Evolutionary conservation across 53 echinoderm and acorn worm species (phyloP).

Genomic region (Stichopus horrens): DNA sequence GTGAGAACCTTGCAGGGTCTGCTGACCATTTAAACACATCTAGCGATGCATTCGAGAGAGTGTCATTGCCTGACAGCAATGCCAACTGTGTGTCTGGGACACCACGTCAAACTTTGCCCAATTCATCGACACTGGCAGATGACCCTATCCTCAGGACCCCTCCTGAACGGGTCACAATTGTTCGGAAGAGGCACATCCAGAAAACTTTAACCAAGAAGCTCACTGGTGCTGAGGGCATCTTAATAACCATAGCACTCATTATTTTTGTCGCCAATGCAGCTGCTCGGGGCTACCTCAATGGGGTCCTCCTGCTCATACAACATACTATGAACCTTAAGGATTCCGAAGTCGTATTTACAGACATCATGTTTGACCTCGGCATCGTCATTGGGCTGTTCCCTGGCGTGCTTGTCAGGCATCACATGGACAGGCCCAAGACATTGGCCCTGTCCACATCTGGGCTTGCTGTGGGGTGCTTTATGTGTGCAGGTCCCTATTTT

Average conservation of each 20-base stretch:
- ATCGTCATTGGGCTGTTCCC: conserved; percentile 54
- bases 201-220: conserved; percentile 25
- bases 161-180: conserved; percentile 13
- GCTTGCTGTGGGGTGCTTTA: conserved; percentile 68
- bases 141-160: conserved; percentile 41
- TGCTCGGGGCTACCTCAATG: conserved; percentile 69
- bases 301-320: conserved; percentile 71
- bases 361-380: conserved; percentile 78
- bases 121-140: not conserved
- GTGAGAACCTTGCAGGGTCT: conserved; percentile 14
- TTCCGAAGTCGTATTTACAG: conserved; percentile 59
- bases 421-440: conserved; percentile 68
- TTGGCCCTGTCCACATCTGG: conserved; percentile 62
- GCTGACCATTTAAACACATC: conserved; percentile 6
- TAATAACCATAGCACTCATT: conserved; percentile 16
- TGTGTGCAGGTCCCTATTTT: conserved; percentile 81
- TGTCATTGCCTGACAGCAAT: conserved; percentile 21
- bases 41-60: not conserved
- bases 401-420: conserved; percentile 42
- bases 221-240: conserved; percentile 10
- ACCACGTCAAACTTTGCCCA: not conserved
- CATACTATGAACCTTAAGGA: conserved; percentile 66
- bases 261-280: conserved; percentile 71
- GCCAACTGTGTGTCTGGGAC: not conserved
- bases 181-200: conserved; percentile 25